Evolutionary conservation across 2,888 invertebrate genomes (phyloP).

Genomic region (Microplitis deprimator): DNA sequence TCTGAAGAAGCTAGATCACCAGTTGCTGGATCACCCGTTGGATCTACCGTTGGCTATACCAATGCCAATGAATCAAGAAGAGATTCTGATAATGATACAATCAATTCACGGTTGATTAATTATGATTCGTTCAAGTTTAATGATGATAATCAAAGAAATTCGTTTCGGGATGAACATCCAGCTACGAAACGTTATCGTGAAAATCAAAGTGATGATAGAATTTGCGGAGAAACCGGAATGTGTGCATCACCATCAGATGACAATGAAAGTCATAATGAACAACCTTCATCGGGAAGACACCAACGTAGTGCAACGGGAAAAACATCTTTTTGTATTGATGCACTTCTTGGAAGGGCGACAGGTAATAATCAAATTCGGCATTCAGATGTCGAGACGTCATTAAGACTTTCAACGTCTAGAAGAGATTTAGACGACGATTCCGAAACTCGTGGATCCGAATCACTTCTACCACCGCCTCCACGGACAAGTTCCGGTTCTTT

Average conservation of each 20-base stretch:
- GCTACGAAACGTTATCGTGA: constrained; percentile 29
- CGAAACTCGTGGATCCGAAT: constrained; percentile 14
- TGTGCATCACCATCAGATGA: constrained; percentile 38
- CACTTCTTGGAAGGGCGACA: constrained; percentile 80
- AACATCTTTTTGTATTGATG: constrained; percentile 93
- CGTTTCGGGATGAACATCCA: constrained; percentile 9
- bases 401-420: background rate
- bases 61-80: constrained; percentile 33
- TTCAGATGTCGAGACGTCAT: constrained; percentile 14
- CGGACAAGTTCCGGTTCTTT: constrained; percentile 35
- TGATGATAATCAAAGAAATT: constrained; percentile 14
- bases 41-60: constrained; percentile 24
- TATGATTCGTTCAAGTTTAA: constrained; percentile 24
- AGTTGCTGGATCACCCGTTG: constrained; percentile 29
- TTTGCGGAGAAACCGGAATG: constrained; percentile 37
- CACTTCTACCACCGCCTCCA: constrained; percentile 18
- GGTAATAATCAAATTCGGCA: constrained; percentile 27
- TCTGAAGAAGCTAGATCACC: constrained; percentile 55
- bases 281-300: constrained; percentile 39
- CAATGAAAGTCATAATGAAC: constrained; percentile 44
- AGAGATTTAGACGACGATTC: constrained; percentile 11
- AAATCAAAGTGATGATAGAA: constrained; percentile 34
- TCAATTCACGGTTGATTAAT: constrained; percentile 22
- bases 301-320: constrained; percentile 67
- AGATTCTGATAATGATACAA: constrained; percentile 24